Percentiles rank a stretch among this genome's conserved stretches.
phyloP scores from a whole-genome alignment of 2,797 vertebrate species.

The Holocentrus rufus region DNA sequence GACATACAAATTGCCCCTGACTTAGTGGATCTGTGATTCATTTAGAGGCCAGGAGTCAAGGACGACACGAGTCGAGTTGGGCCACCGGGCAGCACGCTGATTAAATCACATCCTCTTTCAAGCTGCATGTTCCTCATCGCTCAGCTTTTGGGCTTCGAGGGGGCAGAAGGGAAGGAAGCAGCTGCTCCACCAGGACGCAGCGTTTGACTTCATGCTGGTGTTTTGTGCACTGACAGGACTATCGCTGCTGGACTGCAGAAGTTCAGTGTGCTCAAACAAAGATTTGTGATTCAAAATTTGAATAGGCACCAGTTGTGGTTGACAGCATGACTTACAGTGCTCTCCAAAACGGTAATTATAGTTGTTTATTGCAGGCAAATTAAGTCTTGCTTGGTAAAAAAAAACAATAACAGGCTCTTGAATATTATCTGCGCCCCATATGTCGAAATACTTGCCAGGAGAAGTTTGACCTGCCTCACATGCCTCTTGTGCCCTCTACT shows the following conservation, averaged over 20 bases:
- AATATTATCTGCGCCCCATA: too few relatives aligned
- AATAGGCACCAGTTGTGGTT: background rate
- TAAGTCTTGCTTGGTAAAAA: too few relatives aligned
- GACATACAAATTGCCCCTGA: slow-evolving; percentile 56
- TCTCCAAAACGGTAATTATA: too few relatives aligned
- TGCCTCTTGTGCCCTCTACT: slow-evolving; percentile 39
- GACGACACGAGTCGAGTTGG: slow-evolving; percentile 62
- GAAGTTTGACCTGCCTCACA: background rate
- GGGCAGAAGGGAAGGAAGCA: slow-evolving; percentile 49
- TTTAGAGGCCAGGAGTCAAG: slow-evolving; percentile 57
- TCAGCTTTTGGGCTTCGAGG: slow-evolving; percentile 54
- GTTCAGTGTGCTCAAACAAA: background rate
- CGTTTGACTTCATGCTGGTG: background rate
- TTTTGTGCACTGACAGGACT: background rate
- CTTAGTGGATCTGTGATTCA: slow-evolving; percentile 65
- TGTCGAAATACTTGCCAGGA: slow-evolving; percentile 38
- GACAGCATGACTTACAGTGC: background rate
- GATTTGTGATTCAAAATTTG: too few relatives aligned
- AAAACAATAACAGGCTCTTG: too few relatives aligned
- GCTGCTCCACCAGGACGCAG: slow-evolving; percentile 23
- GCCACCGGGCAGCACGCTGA: slow-evolving; percentile 64
- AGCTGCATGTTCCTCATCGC: slow-evolving; percentile 43
- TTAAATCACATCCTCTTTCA: slow-evolving; percentile 64
- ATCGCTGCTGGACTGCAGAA: too few relatives aligned
- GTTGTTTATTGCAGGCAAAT: too few relatives aligned